These are phyloP conservation scores for Fistularia tabacaria DNA, from an alignment of 2,797 vertebrate genomes.

Conservation along the genomic window DNA sequence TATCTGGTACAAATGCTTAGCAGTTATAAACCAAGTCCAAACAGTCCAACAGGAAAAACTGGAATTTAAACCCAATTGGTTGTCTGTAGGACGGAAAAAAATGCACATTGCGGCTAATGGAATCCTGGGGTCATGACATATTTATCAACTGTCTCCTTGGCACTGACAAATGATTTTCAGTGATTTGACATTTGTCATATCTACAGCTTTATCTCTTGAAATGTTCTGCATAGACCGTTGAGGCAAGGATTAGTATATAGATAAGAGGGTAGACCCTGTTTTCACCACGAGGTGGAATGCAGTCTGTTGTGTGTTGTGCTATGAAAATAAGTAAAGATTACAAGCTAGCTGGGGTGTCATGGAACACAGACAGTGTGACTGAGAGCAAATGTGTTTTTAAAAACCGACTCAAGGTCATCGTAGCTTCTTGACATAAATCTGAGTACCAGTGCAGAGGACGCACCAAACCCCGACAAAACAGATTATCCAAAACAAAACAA, in stretches of 20 bases:
- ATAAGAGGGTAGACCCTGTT: slow-evolving; percentile 6
- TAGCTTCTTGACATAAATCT: slow-evolving; percentile 1
- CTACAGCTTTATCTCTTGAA: slow-evolving; percentile 40
- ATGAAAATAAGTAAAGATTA: slow-evolving; percentile 32
- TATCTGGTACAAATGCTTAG: no score
- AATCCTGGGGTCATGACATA: not conserved
- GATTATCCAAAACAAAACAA: slow-evolving; percentile 2
- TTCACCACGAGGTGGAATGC: slow-evolving; percentile 34
- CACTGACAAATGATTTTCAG: slow-evolving; percentile 9
- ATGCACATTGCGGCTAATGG: no score
- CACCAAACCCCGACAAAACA: not conserved
- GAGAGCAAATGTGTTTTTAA: slow-evolving; percentile 6
- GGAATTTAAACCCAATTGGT: no score
- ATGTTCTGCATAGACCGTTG: slow-evolving; percentile 11
- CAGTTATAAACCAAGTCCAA: no score
- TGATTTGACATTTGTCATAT: slow-evolving; percentile 34
- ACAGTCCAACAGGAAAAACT: no score
- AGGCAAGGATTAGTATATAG: slow-evolving; percentile 19
- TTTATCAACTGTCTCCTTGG: slow-evolving; percentile 18
- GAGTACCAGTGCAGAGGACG: no score
- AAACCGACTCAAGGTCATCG: slow-evolving; percentile 14
- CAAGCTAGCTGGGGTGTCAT: slow-evolving; percentile 10
- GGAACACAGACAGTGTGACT: slow-evolving; percentile 8
- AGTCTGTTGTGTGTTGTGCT: slow-evolving; percentile 3
- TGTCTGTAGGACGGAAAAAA: no score